Base-by-base conservation (phyloP, 2,113 vertebrate species). In the Indri indri region DNA sequence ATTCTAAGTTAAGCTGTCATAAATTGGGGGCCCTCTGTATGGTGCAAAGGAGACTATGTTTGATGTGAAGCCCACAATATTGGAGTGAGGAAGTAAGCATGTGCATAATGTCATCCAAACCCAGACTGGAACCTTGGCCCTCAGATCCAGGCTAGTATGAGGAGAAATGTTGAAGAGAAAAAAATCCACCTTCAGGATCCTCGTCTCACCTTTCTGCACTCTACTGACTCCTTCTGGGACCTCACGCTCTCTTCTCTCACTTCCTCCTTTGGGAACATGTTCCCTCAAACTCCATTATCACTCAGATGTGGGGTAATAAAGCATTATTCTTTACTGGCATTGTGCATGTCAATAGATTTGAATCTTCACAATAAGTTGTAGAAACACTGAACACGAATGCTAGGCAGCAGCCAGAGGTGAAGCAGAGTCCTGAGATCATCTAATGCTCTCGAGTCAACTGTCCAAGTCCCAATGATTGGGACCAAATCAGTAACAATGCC, bases 131-230 rank as follows among this genome's bases (percentile, higher is more conserved):
- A 27, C 7, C 37, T 32, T 45, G 1, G 6, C 6, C 2, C 11
- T 2, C 10, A 3, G 7, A 32, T 10, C 52, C 13, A 23, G 52
- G 66, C 40, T 74, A 8, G 80, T 0, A 1, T 0, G 18, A 73
- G 20, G 27, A 37, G 30, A 14, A 23, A 6, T 8, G 13, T 23
- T 25, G 4, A 37, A 17, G 30, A 59, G 20, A 79, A 14, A 3
- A 66, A 2, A 5, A 6, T 11, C 6, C 7, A 0, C 27, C 70
- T 37, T 77, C 18, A 18, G 32, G 32, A 4, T 18, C 37, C 12
- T 7, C 0, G 40, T 2, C 22, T 88, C 12, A 0, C 14, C 50
- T 37, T 63, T 6, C 34, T 37, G 7, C 1, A 0, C 37, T 37
- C 23, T 11, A 2, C 45, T 42, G 45, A 7, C 32, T 45, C 37